Evolutionary conservation across 1,140 invertebrate species (phyloP), one percentile per base, ranked within the genome.

Genomic region (Nilaparvata lugens): DNA sequence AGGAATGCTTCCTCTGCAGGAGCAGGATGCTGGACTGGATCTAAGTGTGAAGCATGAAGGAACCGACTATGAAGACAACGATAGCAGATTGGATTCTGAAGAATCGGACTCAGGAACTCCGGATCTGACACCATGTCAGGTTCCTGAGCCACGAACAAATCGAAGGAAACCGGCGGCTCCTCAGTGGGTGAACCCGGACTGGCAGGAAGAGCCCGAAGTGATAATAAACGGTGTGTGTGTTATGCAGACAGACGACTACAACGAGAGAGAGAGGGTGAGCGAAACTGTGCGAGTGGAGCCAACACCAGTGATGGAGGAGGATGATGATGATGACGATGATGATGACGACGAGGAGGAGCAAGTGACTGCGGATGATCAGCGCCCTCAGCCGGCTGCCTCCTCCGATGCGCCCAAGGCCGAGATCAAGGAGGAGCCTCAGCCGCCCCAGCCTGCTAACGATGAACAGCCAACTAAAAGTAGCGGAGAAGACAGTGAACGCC

Each of bases 121-220:
- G 42, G 69, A 65, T 56, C 66, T 68, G 13, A 55, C 64, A 2
- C 58, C 63, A 57, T 35, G 31, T 35, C 73, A 68, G 61, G 62
- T 65, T 23, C 65, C 65, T 1, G 67, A 66, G 54, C 62, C 67
- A 5, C 53, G 67, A 21, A 64, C 61, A 21, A 67, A 84, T 52
- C 74, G 94, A 60, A 79, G 95, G 59, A 98, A 97, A 76, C 90
- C 94, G 0, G 92, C 92, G 0, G 92, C 93, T 25, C 95, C 95
- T 0, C 93, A 97, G 75, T 96, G 95, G 91, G 93, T 97, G 0
- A 95, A 95, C 73, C 94, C 92, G 2, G 91, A 93, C 55, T 89
- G 90, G 83, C 88, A 93, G 71, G 85, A 91, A 64, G 82, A 83
- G 54, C 76, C 79, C 63, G 89, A 92, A 72, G 86, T 91, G 1